Evolutionary conservation across 2,113 vertebrate genomes (phyloP).

Genomic region (Cyprinus carpio): DNA sequence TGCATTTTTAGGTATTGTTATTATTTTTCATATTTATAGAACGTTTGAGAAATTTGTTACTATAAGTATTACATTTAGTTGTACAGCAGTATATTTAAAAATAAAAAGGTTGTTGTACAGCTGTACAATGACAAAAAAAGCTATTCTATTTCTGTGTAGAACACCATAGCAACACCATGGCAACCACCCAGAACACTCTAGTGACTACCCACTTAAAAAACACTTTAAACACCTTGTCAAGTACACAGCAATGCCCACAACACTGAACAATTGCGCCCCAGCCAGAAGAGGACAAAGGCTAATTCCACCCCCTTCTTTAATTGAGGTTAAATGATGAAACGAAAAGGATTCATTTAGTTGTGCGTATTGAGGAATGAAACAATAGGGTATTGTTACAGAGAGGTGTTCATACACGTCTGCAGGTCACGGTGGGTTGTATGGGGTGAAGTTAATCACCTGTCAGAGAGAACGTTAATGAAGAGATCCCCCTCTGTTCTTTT

Average conservation of each 20-base stretch:
- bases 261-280: not conserved
- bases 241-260: not conserved
- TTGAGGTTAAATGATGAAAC: conserved; percentile 18
- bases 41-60: not conserved
- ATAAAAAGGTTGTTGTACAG: too few species aligned
- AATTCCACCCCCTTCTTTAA: conserved; percentile 37
- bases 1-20: not conserved
- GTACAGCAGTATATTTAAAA: too few species aligned
- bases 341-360: conserved; percentile 34
- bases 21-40: not conserved
- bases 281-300: not conserved
- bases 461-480: conserved; percentile 71
- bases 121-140: too few species aligned
- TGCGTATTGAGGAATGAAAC: conserved; percentile 37
- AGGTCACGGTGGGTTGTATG: conserved; percentile 62
- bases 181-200: not conserved
- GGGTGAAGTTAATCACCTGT: conserved; percentile 75
- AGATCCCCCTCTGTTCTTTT: conserved; percentile 58
- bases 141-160: not conserved
- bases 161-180: not conserved
- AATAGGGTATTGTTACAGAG: conserved; percentile 63
- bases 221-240: not conserved
- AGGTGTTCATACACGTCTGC: conserved; percentile 70
- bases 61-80: not conserved
- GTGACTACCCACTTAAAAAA: too few species aligned